These are phyloP conservation scores for Parauchenoglanis ngamensis DNA, from an alignment of 2,797 vertebrate genomes.

Conservation along the genomic window DNA sequence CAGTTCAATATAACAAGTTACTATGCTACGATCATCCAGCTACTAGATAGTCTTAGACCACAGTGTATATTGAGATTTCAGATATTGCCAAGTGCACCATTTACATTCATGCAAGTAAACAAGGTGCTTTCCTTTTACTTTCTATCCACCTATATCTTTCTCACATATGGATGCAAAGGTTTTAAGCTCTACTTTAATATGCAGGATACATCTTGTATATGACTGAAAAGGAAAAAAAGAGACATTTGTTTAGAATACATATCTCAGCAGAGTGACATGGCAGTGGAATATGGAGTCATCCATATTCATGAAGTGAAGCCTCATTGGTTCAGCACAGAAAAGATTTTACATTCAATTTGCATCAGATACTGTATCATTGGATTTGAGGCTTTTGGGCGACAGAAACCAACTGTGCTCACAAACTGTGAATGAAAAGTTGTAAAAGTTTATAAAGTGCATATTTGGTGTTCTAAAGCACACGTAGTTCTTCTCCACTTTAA, in stretches of 20 bases:
- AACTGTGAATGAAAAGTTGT: slow-evolving; percentile 55
- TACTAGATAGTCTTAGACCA: background rate
- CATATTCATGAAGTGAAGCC: slow-evolving; percentile 60
- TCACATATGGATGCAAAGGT: background rate
- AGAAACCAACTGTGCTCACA: slow-evolving; percentile 56
- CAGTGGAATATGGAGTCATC: slow-evolving; percentile 33
- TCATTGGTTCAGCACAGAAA: slow-evolving; percentile 58
- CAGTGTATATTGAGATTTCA: background rate
- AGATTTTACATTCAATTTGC: slow-evolving; percentile 60
- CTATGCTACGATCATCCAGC: background rate
- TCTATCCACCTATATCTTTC: no score
- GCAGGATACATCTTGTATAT: slow-evolving; percentile 22
- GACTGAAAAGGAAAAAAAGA: slow-evolving; percentile 24
- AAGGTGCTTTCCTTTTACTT: slow-evolving; percentile 2
- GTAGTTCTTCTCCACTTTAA: background rate
- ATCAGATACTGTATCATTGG: slow-evolving; percentile 60
- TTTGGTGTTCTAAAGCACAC: slow-evolving; percentile 29
- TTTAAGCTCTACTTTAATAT: slow-evolving; percentile 17
- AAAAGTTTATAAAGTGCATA: slow-evolving; percentile 53
- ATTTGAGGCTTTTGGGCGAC: slow-evolving; percentile 55
- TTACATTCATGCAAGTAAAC: background rate
- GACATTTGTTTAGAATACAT: slow-evolving; percentile 47
- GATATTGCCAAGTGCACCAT: background rate
- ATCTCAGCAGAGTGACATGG: slow-evolving; percentile 31
- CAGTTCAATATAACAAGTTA: background rate